Conservation (phyloP, 2,888 invertebrate genomes). For the Andrena marginata region DNA sequence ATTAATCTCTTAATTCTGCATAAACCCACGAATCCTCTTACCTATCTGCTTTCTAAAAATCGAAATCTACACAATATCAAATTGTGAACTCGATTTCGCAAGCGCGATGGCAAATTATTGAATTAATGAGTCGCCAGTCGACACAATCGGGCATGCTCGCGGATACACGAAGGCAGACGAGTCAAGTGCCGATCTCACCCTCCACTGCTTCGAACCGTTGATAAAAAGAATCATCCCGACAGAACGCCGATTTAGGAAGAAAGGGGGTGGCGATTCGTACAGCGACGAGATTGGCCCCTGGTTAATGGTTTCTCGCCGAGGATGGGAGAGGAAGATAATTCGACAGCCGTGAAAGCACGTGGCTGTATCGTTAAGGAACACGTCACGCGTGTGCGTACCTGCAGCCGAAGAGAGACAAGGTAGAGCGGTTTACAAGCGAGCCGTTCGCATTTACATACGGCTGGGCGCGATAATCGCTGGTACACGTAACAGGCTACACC, state of each 20-base stretch:
- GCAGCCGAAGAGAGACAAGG: slow-evolving; percentile 26
- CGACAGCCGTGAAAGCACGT: slow-evolving; percentile 77
- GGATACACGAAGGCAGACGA: slow-evolving; percentile 53
- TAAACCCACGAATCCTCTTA: neutral
- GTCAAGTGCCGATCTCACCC: slow-evolving; percentile 44
- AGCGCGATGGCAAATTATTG: slow-evolving; percentile 43
- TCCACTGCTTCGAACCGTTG: neutral
- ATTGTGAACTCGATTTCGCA: neutral
- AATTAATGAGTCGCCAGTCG: slow-evolving; percentile 65
- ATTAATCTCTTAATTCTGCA: neutral
- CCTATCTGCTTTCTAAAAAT: neutral
- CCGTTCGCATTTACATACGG: slow-evolving; percentile 57
- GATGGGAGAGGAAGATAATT: slow-evolving; percentile 72
- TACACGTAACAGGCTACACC: slow-evolving; percentile 48
- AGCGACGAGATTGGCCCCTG: slow-evolving; percentile 37
- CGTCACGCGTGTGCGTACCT: slow-evolving; percentile 58
- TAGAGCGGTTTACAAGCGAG: slow-evolving; percentile 42
- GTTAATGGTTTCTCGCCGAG: slow-evolving; percentile 73
- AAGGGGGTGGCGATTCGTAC: slow-evolving; percentile 45
- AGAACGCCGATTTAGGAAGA: slow-evolving; percentile 64
- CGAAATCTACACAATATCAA: neutral
- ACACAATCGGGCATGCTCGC: slow-evolving; percentile 57
- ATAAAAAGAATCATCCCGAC: slow-evolving; percentile 30
- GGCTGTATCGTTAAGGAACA: slow-evolving; percentile 73
- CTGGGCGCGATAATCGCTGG: slow-evolving; percentile 40